A percentile compares a stretch with the other conserved stretches of the same genome.
Evolutionary conservation across 1,140 invertebrate species (phyloP).

Genomic region (Solen grandis): DNA sequence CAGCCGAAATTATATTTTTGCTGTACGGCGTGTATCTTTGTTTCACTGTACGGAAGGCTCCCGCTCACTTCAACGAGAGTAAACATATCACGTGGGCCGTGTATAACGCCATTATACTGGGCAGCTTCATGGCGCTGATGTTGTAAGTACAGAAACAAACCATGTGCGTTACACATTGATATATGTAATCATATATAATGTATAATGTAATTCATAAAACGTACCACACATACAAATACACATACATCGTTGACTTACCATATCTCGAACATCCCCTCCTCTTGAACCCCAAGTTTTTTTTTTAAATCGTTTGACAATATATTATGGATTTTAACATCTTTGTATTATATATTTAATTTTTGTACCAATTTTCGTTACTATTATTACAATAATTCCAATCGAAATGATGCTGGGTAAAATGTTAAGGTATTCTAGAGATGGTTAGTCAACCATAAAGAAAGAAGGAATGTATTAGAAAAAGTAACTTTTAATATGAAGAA

Average conservation of each 20-base stretch:
- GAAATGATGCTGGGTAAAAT: too few species aligned
- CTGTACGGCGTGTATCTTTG: conserved; percentile 95
- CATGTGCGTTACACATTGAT: neutral
- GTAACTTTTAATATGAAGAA: too few species aligned
- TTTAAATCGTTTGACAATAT: neutral
- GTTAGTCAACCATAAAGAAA: too few species aligned
- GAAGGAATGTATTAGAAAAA: too few species aligned
- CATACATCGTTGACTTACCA: too few species aligned
- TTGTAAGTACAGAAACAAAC: conserved; percentile 94
- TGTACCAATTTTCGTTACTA: too few species aligned
- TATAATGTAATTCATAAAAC: neutral
- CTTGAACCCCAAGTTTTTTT: neutral
- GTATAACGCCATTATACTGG: conserved; percentile 95
- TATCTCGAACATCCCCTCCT: neutral
- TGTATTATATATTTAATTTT: too few species aligned
- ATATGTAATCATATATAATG: neutral
- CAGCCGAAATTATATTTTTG: conserved; percentile 93
- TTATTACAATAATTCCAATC: too few species aligned
- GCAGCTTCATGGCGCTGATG: conserved; percentile 93
- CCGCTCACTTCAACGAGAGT: conserved; percentile 95
- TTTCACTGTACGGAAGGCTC: conserved; percentile 93
- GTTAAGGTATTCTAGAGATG: too few species aligned
- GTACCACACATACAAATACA: too few species aligned
- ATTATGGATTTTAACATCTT: too few species aligned
- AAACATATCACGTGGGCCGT: conserved; percentile 95